Conservation (phyloP, 1,140 invertebrate genomes). For the Trichomalopsis sarcophagae region DNA sequence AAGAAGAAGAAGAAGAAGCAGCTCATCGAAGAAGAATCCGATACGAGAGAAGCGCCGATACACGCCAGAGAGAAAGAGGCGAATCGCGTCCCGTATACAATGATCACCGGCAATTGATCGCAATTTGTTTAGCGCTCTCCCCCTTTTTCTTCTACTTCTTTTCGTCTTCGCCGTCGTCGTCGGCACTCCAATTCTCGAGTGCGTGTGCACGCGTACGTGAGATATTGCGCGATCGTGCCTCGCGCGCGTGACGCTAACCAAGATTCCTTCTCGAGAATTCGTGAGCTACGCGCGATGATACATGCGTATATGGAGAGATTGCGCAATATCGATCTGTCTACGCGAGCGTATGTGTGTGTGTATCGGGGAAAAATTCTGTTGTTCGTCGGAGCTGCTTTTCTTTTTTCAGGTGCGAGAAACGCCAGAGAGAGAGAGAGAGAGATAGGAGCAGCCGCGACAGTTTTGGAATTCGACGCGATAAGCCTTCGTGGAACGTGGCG, state of each 20-base stretch:
- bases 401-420: neutral
- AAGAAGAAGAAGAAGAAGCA: neutral
- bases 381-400: conserved; percentile 25
- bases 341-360: too few species aligned
- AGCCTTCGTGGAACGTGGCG: too few species aligned
- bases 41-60: neutral
- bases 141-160: neutral
- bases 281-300: conserved; percentile 10
- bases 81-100: neutral
- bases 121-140: conserved; percentile 30
- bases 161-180: neutral
- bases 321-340: conserved; percentile 40
- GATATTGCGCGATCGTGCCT: neutral
- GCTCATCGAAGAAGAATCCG: too few species aligned
- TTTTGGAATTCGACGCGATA: neutral
- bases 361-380: conserved; percentile 24
- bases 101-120: conserved; percentile 44
- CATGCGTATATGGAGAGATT: neutral
- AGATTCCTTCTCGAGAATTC: conserved; percentile 27
- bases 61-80: neutral
- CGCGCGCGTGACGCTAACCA: neutral
- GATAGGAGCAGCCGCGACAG: neutral
- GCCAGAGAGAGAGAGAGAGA: too few species aligned
- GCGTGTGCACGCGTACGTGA: neutral
- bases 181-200: neutral